Percentiles rank a stretch among this genome's conserved stretches.
phyloP scores from a whole-genome alignment of 2,797 vertebrate species.

The Microchirus variegatus region DNA sequence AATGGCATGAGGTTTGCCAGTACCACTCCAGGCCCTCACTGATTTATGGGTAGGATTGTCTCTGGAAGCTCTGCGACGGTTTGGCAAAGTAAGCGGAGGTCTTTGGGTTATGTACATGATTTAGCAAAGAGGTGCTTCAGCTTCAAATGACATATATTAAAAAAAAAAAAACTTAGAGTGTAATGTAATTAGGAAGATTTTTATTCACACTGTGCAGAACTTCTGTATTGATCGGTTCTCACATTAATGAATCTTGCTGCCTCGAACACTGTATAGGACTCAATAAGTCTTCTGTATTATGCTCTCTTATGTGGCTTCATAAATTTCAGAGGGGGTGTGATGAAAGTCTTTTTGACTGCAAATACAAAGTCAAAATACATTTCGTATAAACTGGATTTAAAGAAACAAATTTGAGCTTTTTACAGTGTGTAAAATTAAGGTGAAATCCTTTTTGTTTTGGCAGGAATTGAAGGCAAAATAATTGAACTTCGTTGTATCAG shows the following conservation, averaged over 20 bases:
- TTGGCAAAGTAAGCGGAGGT: conserved; percentile 63
- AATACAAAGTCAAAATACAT: background rate
- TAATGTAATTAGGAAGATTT: conserved; percentile 48
- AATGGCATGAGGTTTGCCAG: conserved; percentile 69
- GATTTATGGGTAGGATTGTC: conserved; percentile 71
- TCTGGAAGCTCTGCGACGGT: conserved; percentile 60
- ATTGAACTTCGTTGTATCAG: too few species aligned
- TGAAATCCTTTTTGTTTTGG: too few species aligned
- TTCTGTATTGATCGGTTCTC: conserved; percentile 40
- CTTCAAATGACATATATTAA: conserved; percentile 39
- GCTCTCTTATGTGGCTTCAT: conserved; percentile 8
- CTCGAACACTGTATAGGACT: conserved; percentile 3
- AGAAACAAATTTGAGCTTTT: conserved; percentile 5
- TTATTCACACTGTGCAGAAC: conserved; percentile 29
- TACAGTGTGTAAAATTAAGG: too few species aligned
- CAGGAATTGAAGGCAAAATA: too few species aligned
- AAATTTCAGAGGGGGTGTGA: conserved; percentile 13
- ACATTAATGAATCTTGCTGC: conserved; percentile 28
- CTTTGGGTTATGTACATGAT: conserved; percentile 65
- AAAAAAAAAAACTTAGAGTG: background rate
- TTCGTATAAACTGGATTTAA: background rate
- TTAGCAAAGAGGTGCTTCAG: conserved; percentile 59
- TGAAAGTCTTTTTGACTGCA: conserved; percentile 1
- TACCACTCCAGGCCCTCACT: conserved; percentile 47
- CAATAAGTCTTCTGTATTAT: conserved; percentile 1